phyloP scores from a whole-genome alignment of 23 tunicate species.

The Styela clava region DNA sequence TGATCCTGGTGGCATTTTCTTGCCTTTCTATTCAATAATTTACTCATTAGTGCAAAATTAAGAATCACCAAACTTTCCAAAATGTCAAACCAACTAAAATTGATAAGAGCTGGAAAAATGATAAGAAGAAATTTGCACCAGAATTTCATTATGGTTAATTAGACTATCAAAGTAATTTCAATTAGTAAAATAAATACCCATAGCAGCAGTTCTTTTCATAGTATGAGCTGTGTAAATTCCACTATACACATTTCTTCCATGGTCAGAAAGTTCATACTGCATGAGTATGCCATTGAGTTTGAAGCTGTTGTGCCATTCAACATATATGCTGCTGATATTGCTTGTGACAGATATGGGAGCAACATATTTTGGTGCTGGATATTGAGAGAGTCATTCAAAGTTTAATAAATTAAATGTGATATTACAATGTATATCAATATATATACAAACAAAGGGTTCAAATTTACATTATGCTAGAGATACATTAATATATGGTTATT shows the following conservation, averaged over 20 bases:
- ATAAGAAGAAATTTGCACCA: too few relatives aligned
- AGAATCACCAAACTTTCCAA: too few relatives aligned
- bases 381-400: not conserved
- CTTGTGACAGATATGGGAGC: constrained; percentile 30
- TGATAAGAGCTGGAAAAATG: too few relatives aligned
- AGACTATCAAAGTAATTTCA: too few relatives aligned
- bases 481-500: too few relatives aligned
- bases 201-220: constrained; percentile 45
- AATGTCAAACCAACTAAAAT: too few relatives aligned
- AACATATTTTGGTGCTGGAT: constrained; percentile 55
- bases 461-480: too few relatives aligned
- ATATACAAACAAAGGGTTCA: too few relatives aligned
- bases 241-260: constrained; percentile 22
- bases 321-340: constrained; percentile 55
- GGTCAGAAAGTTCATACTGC: constrained; percentile 61
- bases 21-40: too few relatives aligned
- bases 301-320: constrained; percentile 57
- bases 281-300: constrained; percentile 58
- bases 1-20: too few relatives aligned
- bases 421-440: not conserved
- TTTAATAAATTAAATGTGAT: not conserved
- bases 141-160: too few relatives aligned
- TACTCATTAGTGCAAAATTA: too few relatives aligned
- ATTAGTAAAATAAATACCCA: constrained; percentile 29
- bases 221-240: constrained; percentile 33